Base-by-base conservation (phyloP, 2,888 invertebrate genomes). In the Dryococelus australis region DNA sequence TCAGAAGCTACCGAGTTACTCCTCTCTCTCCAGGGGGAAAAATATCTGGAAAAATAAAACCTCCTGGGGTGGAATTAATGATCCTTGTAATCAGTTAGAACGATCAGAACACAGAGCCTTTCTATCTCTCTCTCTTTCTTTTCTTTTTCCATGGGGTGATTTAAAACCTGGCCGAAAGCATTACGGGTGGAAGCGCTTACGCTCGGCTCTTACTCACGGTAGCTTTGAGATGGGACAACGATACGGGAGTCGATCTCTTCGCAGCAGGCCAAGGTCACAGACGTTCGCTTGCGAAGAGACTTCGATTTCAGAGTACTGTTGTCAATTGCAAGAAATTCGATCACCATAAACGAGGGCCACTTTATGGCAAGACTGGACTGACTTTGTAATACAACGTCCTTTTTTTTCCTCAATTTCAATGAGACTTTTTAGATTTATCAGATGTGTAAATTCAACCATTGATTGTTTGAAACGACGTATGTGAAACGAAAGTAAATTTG, bases 21-120 rank as follows among this genome's bases (percentile, higher is more conserved):
- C 2, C 8, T 65, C 65, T 24, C 65, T 24, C 65, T n/a, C 1
- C 10, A 65, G 16, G 20, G 24, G 16, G 16, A 65, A 65, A 16
- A 65, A 65, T 65, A 65, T 65, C 65, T 65, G 65, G 6, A 65
- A 65, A 65, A 65, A 65, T 16, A 24, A 65, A 65, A 65, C 65
- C 65, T 65, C 65, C 65, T 16, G 24, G 65, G 65, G 65, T 65
- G n/a, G 65, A n/a, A 65, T 65, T 65, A 65, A 65, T 65, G 65
- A 65, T 65, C 65, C 65, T 24, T 65, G 65, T 65, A 65, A 65
- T 65, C 65, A 65, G 65, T 65, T 65, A 65, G 65, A 65, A 65
- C 24, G 65, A 65, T 65, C 65, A 65, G 65, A 65, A 65, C 65
- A 65, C 65, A n/a, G 24, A 16, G 65, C 65, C 8, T 65, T 8